Base-by-base conservation (phyloP, 2,797 vertebrate genomes). In the Euphonia xanthogaster region DNA sequence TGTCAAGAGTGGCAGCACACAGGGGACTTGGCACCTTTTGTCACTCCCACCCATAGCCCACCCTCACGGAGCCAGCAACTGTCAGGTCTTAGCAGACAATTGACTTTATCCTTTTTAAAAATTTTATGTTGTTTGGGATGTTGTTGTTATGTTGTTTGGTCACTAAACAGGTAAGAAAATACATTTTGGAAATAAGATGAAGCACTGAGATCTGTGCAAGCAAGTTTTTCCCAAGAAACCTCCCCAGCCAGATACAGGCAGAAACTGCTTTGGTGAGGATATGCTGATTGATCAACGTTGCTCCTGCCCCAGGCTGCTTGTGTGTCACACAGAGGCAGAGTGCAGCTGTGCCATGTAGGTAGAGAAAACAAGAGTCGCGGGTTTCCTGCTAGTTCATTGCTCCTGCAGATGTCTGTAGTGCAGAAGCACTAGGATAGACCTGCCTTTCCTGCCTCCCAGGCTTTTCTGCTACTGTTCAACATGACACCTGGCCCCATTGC, bases 281-380 rank as follows among this genome's bases (percentile, higher is more conserved):
- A 10, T 2, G 9, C 35, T 1, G 3, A 8, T 8, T 1, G 3
- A 17, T 33, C 0, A 0, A 4, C 0, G 0, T 61, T 21, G 35
- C 27, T 65, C 39, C 50, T 86, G 74, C 54, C 54, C 40, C 18
- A n/a, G 45, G n/a, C 10, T 3, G 0, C 16, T 23, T 20, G 31
- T 23, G 25, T 67, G 61, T 63, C 40, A 33, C 31, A 40, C 27
- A 23, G 42, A 60, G 24, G 55, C n/a, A 23, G 62, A 19, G 33
- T 10, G 57, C 28, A 39, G 31, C 11, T 39, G 37, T 42, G 19
- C 33, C 15, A 1, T 3, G 9, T 1, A 21, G 44, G 18, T 44
- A 53, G 24, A 47, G 73, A 76, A 31, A 33, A 66, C 14, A 22
- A 6, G 35, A 57, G 6, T 47, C 1, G 1, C 3, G 15, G 11